Conservation (phyloP, 37 sponge, comb jelly and placozoan genomes). For the Beroe ovata region DNA sequence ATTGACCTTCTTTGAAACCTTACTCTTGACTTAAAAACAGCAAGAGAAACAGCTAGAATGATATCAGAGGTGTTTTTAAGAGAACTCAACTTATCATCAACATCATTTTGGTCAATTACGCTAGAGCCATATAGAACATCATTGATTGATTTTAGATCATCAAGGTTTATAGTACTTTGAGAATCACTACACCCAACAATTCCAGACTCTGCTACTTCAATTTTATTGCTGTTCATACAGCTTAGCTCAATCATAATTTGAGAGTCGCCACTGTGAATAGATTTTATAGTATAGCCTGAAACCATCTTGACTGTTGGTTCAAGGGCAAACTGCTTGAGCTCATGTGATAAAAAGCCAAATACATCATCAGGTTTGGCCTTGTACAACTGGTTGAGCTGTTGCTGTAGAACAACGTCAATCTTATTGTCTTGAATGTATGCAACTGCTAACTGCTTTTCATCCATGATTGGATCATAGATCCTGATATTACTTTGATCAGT, state of each 20-base stretch:
- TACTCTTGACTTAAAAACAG: slow-evolving; percentile 13
- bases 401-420: slow-evolving; percentile 7
- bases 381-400: slow-evolving; percentile 7
- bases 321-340: background rate
- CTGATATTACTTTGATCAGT: too few relatives aligned
- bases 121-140: background rate
- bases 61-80: background rate
- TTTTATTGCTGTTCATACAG: background rate
- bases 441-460: slow-evolving; percentile 30
- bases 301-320: slow-evolving; percentile 5
- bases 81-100: slow-evolving; percentile 3
- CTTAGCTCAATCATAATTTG: background rate
- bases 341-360: slow-evolving; percentile 16
- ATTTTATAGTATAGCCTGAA: slow-evolving; percentile 17
- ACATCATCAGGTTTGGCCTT: slow-evolving; percentile 10
- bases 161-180: background rate
- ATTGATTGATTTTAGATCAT: slow-evolving; percentile 46
- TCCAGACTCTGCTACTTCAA: background rate
- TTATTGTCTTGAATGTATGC: background rate
- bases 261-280: background rate
- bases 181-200: background rate
- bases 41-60: slow-evolving; percentile 5
- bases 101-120: background rate
- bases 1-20: background rate
- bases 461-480: too few relatives aligned